Evolutionary conservation across 2,888 invertebrate species (phyloP).

Genomic region (Electrophaes corylata): DNA sequence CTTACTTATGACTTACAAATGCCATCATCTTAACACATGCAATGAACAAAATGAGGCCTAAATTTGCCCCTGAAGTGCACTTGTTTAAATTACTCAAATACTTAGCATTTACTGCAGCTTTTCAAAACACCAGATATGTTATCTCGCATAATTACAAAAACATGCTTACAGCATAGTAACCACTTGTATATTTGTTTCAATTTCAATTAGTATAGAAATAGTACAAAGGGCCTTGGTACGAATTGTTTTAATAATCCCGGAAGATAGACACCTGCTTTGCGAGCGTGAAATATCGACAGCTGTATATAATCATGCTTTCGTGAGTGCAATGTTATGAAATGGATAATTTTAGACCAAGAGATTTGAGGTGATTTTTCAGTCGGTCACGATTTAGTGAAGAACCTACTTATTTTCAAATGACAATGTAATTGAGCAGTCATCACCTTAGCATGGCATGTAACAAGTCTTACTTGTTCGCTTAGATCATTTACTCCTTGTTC

Average conservation of each 20-base stretch:
- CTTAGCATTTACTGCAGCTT: neutral
- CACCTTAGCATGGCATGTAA: too few species aligned
- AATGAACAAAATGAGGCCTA: constrained; percentile 2
- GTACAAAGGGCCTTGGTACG: constrained; percentile 47
- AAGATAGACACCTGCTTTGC: constrained; percentile 28
- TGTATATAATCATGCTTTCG: constrained; percentile 8
- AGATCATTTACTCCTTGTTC: too few species aligned
- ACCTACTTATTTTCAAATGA: too few species aligned
- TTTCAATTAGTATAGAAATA: constrained; percentile 57
- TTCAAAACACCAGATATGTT: neutral
- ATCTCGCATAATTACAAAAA: constrained; percentile 26
- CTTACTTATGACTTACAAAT: neutral
- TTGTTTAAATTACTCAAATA: neutral
- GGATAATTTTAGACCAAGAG: neutral
- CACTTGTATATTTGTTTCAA: constrained; percentile 56
- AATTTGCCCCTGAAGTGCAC: neutral
- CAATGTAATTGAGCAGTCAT: too few species aligned
- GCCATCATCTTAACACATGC: neutral
- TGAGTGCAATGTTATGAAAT: constrained; percentile 11
- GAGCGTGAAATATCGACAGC: constrained; percentile 17
- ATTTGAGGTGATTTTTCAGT: neutral
- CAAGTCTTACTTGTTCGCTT: too few species aligned
- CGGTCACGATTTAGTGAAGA: too few species aligned
- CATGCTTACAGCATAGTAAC: constrained; percentile 37
- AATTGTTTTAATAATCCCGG: constrained; percentile 35